Base-by-base conservation (phyloP, 2,888 invertebrate species). In the Zygothrica quintamaculata region DNA sequence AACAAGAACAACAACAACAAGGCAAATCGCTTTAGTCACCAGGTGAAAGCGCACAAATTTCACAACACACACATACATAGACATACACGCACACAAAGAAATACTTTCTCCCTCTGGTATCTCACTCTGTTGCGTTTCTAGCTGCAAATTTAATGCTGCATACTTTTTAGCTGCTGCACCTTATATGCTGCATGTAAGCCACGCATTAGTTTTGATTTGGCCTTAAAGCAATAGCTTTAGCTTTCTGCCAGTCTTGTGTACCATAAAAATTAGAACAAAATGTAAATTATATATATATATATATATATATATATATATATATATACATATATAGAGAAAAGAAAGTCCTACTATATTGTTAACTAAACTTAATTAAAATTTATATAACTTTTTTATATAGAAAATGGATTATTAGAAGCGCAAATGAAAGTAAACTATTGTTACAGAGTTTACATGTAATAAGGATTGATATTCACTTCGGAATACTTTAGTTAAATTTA, bases 1-100 rank as follows among this genome's bases (percentile, higher is more conserved):
- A n/a, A 29, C n/a, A n/a, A n/a, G n/a, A n/a, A n/a, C n/a, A n/a
- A n/a, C n/a, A n/a, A n/a, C n/a, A 43, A 37, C 33, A 50, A 53
- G 43, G 43, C 57, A 79, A 84, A 81, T 81, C 74, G 81, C 76
- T 84, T 77, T 73, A 68, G 61, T 65, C 74, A 60, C 43, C 77
- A 77, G 72, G 74, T 72, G 77, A 71, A 65, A 74, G 72, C 46
- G 43, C 50, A 53, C 52, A 68, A 53, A 68, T 65, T 59, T 65
- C 29, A n/a, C 31, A 36, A 9, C 9, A 9, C 33, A 33, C 11
- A 33, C 11, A 33, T 5, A 33, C 11, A 33, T 33, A 33, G 60
- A 65, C 70, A 69, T 46, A 51, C 70, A 50, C 51, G 18, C 36
- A n/a, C n/a, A n/a, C n/a, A n/a, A n/a, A n/a, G n/a, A n/a, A n/a